Evolutionary conservation across 2,888 invertebrate genomes (phyloP).

Genomic region (Mimas tiliae): DNA sequence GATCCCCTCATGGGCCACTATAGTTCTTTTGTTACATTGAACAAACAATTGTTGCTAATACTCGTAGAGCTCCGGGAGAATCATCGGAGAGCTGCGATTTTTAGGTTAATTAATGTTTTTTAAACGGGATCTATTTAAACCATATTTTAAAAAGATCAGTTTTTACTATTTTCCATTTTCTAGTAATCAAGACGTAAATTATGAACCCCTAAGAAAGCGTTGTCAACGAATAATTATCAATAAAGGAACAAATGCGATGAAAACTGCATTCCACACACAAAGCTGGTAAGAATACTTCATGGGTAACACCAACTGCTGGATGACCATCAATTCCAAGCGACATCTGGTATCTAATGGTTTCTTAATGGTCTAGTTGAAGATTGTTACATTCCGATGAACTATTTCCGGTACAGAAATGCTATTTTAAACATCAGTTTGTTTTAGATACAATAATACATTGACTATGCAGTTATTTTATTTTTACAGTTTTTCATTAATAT

Average conservation of each 20-base stretch:
- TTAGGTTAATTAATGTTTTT: too few species aligned
- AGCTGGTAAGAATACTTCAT: background rate
- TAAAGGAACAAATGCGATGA: too few species aligned
- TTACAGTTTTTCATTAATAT: too few species aligned
- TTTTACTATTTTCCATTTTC: too few species aligned
- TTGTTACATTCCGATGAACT: constrained; percentile 15
- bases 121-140: too few species aligned
- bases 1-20: constrained; percentile 50
- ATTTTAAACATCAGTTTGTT: background rate
- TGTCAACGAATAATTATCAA: too few species aligned
- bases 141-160: too few species aligned
- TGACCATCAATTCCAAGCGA: background rate
- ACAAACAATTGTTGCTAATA: background rate
- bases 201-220: too few species aligned
- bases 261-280: background rate
- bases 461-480: background rate
- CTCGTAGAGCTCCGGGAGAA: too few species aligned
- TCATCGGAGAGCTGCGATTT: too few species aligned
- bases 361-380: constrained; percentile 20
- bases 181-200: too few species aligned
- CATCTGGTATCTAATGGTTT: constrained; percentile 13
- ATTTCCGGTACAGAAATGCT: constrained; percentile 18
- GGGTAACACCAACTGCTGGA: too few species aligned
- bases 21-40: constrained; percentile 36
- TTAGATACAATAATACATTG: background rate